Evolutionary conservation across 2,797 vertebrate species (phyloP), one percentile per base, ranked within the genome.

Genomic region (Selene dorsalis): DNA sequence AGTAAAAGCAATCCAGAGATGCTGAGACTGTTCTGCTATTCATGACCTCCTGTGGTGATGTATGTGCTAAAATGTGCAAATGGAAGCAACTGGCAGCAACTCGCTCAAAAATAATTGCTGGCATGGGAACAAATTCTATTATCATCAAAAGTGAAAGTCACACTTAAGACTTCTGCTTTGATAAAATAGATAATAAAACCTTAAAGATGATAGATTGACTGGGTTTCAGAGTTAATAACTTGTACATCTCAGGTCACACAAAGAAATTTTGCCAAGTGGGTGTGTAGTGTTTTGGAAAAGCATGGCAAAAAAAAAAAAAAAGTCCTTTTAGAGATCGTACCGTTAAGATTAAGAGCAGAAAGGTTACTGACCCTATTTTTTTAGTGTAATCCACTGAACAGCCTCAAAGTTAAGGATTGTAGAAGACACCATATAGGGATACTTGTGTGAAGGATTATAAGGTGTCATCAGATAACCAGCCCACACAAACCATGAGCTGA

Each of bases 401-500:
- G 73, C 85, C 59, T 89, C 45, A 81, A 85, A 86, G 89, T 91
- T 48, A 77, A 82, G 85, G 70, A 79, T 50, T 79, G 78, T 75
- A 77, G 75, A 58, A 85, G 70, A 82, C 75, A 63, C 68, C 67
- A 63, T 60, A 83, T 64, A 69, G 78, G 80, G 79, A 84, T 84
- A 82, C 82, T 90, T 79, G 74, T 77, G 75, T 67, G 73, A 82
- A 56, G 87, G 88, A 92, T 92, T 92, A 90, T 39, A 68, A 72
- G 60, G 86, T 84, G 91, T 84, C 88, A 92, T 91, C 92, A 90
- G 90, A 92, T 93, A 90, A 88, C 65, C 74, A 76, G 63, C 69
- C 59, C 71, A 71, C 80, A 84, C 70, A 86, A 79, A 85, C 86
- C 68, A 77, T 55, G 71, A 86, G 82, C 80, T 55, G 67, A 83